These are phyloP conservation scores for Cactoblastis cactorum DNA, from an alignment of 2,888 invertebrate genomes.

Conservation along the genomic window DNA sequence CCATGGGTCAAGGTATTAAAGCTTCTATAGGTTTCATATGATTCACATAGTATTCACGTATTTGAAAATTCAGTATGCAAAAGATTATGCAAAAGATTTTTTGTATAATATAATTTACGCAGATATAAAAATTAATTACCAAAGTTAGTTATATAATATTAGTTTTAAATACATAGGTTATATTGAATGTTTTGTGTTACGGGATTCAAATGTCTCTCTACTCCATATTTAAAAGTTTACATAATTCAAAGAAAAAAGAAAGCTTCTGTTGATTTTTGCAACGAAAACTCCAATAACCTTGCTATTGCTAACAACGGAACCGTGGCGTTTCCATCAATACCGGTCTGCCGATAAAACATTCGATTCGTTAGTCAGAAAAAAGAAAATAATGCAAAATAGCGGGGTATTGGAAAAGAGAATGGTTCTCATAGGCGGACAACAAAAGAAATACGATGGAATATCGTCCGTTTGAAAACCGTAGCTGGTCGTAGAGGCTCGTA, in stretches of 20 bases:
- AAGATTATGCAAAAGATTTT: too few relatives aligned
- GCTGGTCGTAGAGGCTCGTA: conserved; percentile 37
- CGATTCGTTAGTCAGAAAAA: conserved; percentile 71
- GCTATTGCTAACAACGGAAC: conserved; percentile 3
- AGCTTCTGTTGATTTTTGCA: not conserved
- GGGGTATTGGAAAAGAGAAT: conserved; percentile 57
- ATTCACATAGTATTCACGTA: too few relatives aligned
- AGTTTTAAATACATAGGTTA: too few relatives aligned
- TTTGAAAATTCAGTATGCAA: too few relatives aligned
- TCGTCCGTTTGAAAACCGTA: conserved; percentile 57
- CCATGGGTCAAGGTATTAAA: too few relatives aligned
- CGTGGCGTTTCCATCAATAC: conserved; percentile 9
- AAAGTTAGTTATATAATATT: too few relatives aligned
- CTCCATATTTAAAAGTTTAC: too few relatives aligned
- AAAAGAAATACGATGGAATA: conserved; percentile 67
- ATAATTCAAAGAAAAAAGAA: not conserved
- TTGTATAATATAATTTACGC: too few relatives aligned
- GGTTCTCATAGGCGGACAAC: conserved; percentile 66
- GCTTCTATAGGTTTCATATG: too few relatives aligned
- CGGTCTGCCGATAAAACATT: conserved; percentile 59
- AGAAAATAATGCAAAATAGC: conserved; percentile 67
- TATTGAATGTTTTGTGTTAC: too few relatives aligned
- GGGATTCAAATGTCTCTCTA: too few relatives aligned
- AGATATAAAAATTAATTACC: too few relatives aligned
- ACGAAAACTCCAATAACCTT: not conserved